A percentile compares a stretch with the other conserved stretches of the same genome.
Conservation (phyloP, 2,888 invertebrate species). For the Antheraea assamensis region DNA sequence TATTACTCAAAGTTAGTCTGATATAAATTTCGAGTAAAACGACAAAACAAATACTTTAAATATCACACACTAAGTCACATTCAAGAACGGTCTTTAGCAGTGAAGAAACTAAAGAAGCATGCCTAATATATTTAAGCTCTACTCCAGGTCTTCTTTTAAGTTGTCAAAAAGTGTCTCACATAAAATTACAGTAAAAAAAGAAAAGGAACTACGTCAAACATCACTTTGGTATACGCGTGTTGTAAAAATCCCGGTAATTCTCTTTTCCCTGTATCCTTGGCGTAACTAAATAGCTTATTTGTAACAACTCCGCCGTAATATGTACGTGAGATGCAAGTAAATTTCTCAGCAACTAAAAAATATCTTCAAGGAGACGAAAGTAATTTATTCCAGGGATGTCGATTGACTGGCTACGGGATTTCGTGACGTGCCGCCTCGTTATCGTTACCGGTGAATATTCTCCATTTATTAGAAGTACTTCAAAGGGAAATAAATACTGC, state of each 20-base stretch:
- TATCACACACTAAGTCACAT: no score
- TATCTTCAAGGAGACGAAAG: conserved; percentile 29
- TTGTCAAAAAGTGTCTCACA: no score
- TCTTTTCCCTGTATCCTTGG: neutral
- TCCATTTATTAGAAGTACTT: neutral
- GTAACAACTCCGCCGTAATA: conserved; percentile 40
- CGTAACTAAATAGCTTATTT: conserved; percentile 37
- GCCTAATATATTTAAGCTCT: no score
- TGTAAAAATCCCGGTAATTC: neutral
- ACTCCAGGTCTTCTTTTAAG: no score
- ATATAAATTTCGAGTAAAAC: no score
- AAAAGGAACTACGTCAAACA: neutral
- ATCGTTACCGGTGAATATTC: neutral
- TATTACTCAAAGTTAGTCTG: no score
- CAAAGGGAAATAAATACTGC: neutral
- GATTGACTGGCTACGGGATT: conserved; percentile 23
- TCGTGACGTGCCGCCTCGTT: neutral
- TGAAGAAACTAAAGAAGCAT: no score
- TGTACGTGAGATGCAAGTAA: conserved; percentile 44
- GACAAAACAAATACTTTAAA: no score
- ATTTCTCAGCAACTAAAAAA: conserved; percentile 33
- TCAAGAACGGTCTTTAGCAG: no score
- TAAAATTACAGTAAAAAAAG: conserved; percentile 5
- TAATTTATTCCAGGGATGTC: conserved; percentile 38
- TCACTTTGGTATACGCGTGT: neutral